phyloP scores from a whole-genome alignment of 2,113 vertebrate species.

The Bubalus kerabau region DNA sequence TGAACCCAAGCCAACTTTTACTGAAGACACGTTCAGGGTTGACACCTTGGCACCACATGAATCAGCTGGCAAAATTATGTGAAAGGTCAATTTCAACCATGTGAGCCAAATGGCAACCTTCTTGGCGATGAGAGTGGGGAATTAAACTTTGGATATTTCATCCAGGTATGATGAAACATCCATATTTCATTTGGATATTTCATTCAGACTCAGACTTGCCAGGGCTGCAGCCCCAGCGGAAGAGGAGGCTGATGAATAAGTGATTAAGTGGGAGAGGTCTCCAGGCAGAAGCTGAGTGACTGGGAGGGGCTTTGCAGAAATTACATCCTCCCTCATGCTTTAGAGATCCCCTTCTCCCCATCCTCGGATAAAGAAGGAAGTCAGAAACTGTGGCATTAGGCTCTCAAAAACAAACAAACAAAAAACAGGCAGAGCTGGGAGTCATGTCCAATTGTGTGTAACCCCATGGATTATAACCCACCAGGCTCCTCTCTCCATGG shows the following conservation, averaged over 20 bases:
- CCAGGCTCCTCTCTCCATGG: neutral
- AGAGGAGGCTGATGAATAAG: neutral
- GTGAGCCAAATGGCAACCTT: no score
- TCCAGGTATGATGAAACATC: neutral
- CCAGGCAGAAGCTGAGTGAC: neutral
- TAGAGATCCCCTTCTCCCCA: neutral
- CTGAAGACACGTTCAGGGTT: neutral
- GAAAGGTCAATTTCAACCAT: accelerated
- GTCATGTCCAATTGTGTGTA: neutral
- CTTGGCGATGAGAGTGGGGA: neutral
- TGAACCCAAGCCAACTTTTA: neutral
- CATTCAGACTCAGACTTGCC: no score
- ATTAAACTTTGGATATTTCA: neutral
- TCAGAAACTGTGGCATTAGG: no score
- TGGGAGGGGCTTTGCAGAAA: neutral
- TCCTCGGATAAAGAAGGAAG: neutral
- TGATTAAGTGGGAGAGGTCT: no score
- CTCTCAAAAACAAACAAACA: neutral
- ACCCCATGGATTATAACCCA: neutral
- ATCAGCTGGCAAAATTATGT: neutral
- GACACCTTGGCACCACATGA: accelerated
- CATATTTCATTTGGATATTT: neutral
- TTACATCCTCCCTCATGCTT: accelerated
- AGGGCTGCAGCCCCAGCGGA: accelerated
- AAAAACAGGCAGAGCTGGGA: neutral